Evolutionary conservation across 2,888 invertebrate species (phyloP).

Genomic region (Vesta saturnalis): DNA sequence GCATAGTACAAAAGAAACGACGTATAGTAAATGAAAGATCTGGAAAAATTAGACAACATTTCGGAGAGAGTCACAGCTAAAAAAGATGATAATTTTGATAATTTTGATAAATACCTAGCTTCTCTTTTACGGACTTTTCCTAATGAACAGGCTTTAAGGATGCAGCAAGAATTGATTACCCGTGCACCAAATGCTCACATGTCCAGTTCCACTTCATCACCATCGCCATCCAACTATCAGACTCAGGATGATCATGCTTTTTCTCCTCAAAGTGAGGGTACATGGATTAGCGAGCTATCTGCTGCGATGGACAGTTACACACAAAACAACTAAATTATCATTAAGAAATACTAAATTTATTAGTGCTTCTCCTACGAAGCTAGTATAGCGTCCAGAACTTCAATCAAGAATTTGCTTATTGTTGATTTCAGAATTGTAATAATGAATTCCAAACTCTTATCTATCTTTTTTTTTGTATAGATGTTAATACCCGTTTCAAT

Average conservation of each 20-base stretch:
- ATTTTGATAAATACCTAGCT: not conserved
- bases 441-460: not conserved
- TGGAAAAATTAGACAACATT: not conserved
- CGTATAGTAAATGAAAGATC: not conserved
- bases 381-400: too few species aligned
- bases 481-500: not conserved
- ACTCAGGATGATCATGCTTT: not conserved
- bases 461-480: not conserved
- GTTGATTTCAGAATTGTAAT: too few species aligned
- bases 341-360: not conserved
- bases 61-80: not conserved
- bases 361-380: not conserved
- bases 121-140: not conserved
- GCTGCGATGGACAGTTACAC: too few species aligned
- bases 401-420: too few species aligned
- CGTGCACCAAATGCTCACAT: not conserved
- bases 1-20: too few species aligned
- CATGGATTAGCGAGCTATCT: too few species aligned
- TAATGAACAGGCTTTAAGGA: not conserved
- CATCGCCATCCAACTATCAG: not conserved
- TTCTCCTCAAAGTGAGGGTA: too few species aligned
- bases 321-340: too few species aligned
- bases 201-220: not conserved
- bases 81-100: not conserved
- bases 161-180: not conserved